Evolutionary conservation across 2,113 vertebrate species (phyloP).

Genomic region (Pteropus alecto): DNA sequence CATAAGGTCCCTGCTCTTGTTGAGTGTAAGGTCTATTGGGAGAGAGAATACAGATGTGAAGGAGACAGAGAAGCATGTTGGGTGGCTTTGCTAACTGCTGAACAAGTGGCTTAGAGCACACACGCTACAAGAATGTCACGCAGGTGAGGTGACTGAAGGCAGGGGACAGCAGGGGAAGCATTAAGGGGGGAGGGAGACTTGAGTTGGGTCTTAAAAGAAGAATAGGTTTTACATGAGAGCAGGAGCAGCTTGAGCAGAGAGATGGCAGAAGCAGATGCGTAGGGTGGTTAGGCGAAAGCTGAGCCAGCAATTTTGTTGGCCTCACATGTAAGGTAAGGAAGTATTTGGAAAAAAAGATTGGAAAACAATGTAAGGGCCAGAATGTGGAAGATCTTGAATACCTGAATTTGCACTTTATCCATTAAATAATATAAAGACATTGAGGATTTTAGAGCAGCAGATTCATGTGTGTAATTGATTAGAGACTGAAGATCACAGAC

Average conservation of each 20-base stretch:
- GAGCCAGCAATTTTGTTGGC: neutral
- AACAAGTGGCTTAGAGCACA: neutral
- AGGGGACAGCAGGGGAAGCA: neutral
- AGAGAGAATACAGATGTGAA: neutral
- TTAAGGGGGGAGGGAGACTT: neutral
- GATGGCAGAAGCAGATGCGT: neutral
- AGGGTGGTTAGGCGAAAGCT: neutral
- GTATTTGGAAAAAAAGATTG: neutral
- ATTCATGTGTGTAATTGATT: neutral
- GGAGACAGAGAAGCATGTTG: neutral
- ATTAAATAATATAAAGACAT: neutral
- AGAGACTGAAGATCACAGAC: neutral
- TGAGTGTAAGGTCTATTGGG: neutral
- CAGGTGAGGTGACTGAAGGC: neutral
- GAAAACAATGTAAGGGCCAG: neutral
- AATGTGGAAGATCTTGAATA: neutral
- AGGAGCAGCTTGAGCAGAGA: too few species aligned
- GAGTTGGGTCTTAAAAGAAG: neutral
- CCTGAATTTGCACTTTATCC: neutral
- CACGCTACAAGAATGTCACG: neutral
- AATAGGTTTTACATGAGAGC: neutral
- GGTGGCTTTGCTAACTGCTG: neutral
- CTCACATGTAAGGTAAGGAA: accelerated
- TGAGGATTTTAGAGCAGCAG: neutral
- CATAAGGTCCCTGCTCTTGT: neutral